Evolutionary conservation across 2,888 invertebrate species (phyloP), one percentile per base, ranked within the genome.

Genomic region (Brachynemurus nebulosus): DNA sequence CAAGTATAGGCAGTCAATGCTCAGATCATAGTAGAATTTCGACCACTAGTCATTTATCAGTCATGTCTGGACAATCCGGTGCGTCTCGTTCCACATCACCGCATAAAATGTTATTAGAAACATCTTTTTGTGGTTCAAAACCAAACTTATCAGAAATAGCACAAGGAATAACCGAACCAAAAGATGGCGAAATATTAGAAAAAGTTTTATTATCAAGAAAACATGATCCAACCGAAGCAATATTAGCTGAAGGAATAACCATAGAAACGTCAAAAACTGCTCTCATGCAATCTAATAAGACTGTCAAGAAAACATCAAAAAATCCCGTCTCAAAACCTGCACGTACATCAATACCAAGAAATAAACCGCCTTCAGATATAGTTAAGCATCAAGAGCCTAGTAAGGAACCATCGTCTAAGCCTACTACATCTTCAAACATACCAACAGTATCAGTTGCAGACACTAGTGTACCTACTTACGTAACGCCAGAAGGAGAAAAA

Each of bases 61-160:
- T 70, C 16, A 61, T 70, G 36, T 73, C 73, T 2, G 71, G 69
- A 2, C 71, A 68, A 45, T 74, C 74, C 11, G 70, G 66, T 36
- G 58, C 67, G 17, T 79, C 79, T 4, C 75, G 85, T 48, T 84
- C 83, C 21, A 88, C 90, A 2, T 89, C 89, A 11, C 90, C 90
- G n/a, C 89, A 90, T 67, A 84, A 83, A 62, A 86, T 88, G 78
- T 69, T 89, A 44, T 69, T 90, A 46, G 90, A 90, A 66, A 91
- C 90, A 1, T 89, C 89, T 0, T 91, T 91, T 62, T 90, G 89
- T 63, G 90, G 90, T 1, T 82, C 80, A 40, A 86, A 86, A 57
- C 82, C 86, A 1, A 39, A 38, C 39, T 30, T 38, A 40, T 7
- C 34, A 23, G 40, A 39, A 33, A 59, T 55, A 39, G 49, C 57